Percentiles rank a stretch among this genome's conserved stretches.
Evolutionary conservation across 1,140 invertebrate species (phyloP).

Genomic region (Agrypnia vestita): DNA sequence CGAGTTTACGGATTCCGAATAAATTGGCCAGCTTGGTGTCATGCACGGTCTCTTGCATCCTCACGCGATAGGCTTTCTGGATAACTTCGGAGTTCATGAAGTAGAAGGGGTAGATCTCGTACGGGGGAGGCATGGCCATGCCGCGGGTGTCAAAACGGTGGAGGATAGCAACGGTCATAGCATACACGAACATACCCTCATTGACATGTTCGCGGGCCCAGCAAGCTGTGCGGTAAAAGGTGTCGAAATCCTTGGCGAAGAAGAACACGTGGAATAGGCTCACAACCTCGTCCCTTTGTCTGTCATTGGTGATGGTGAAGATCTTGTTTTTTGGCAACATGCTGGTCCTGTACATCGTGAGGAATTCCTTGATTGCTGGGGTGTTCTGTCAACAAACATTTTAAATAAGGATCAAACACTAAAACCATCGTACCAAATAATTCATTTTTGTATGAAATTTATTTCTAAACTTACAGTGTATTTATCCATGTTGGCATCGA

Average conservation of each 20-base stretch:
- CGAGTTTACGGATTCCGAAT: conserved; percentile 69
- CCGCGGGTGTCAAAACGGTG: conserved; percentile 76
- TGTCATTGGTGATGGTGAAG: conserved; percentile 72
- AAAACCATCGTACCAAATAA: no score
- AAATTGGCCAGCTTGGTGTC: conserved; percentile 55
- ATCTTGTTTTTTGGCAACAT: conserved; percentile 72
- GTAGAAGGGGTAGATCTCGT: conserved; percentile 78
- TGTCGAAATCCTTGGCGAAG: conserved; percentile 78
- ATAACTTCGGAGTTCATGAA: conserved; percentile 78
- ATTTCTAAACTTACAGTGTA: background rate
- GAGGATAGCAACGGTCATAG: conserved; percentile 74
- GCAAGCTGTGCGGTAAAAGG: conserved; percentile 78
- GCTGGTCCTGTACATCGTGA: conserved; percentile 68
- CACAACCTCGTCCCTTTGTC: conserved; percentile 73
- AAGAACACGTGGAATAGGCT: conserved; percentile 76
- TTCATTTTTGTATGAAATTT: no score
- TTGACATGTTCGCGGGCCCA: conserved; percentile 78
- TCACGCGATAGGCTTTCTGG: conserved; percentile 75
- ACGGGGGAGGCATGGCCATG: conserved; percentile 77
- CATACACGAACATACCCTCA: conserved; percentile 77
- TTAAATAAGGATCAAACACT: background rate
- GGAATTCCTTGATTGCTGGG: conserved; percentile 73
- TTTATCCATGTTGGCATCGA: conserved; percentile 11
- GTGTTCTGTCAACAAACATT: conserved; percentile 65
- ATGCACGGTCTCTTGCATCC: conserved; percentile 75